These are phyloP conservation scores for Parapristionchus giblindavisi DNA, from an alignment of 2,888 invertebrate species.

Conservation along the genomic window DNA sequence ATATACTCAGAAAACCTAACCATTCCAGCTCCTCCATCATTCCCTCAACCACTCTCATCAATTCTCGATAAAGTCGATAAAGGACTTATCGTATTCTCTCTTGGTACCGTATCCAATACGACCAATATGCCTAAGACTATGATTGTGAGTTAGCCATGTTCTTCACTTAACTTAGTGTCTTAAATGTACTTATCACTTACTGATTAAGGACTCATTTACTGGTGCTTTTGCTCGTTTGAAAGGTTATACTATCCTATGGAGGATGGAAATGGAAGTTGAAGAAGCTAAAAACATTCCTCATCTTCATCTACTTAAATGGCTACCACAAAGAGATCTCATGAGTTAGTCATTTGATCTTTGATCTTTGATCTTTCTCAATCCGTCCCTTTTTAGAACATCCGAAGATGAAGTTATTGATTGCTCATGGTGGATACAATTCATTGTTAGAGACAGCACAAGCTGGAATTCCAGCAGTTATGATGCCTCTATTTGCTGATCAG, in stretches of 20 bases:
- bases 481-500: conserved; percentile 68
- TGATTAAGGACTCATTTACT: conserved; percentile 57
- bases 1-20: neutral
- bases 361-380: neutral
- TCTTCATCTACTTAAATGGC: conserved; percentile 65
- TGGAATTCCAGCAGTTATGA: conserved; percentile 65
- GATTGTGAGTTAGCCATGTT: conserved; percentile 50
- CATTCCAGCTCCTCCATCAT: neutral
- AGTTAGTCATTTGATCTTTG: conserved; percentile 43
- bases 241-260: conserved; percentile 63
- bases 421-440: conserved; percentile 69
- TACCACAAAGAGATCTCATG: conserved; percentile 68
- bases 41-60: conserved; percentile 12
- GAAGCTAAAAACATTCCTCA: conserved; percentile 53
- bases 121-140: conserved; percentile 67
- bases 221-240: conserved; percentile 62
- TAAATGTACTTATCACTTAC: neutral
- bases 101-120: conserved; percentile 68
- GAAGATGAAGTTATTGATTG: conserved; percentile 61
- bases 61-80: conserved; percentile 47
- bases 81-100: conserved; percentile 55
- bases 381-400: conserved; percentile 55
- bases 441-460: conserved; percentile 66
- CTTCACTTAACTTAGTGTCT: neutral
- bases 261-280: conserved; percentile 63